Evolutionary conservation across 2,797 vertebrate species (phyloP), one percentile per base, ranked within the genome.

Genomic region (Hypotaenidia okinawae): DNA sequence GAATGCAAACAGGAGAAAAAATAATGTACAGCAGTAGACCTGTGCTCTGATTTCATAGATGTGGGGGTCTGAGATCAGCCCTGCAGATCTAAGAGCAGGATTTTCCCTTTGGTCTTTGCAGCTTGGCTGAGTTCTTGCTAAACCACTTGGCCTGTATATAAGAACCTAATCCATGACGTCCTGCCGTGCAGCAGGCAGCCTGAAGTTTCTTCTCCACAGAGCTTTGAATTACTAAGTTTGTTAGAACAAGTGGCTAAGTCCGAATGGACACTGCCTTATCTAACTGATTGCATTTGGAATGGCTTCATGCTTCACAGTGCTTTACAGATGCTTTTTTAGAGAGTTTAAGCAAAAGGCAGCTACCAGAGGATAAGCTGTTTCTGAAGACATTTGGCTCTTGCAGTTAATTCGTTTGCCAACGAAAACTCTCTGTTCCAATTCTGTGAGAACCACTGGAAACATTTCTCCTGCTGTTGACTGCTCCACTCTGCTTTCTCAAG

Each of bases 371-470:
- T 94, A 95, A 96, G 78, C 90, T 94, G 61, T 87, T 94, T 89
- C 92, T 96, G 80, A 93, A 96, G 93, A 89, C 51, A 49, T 89
- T 95, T 97, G 96, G 95, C 96, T 96, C 78, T 68, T 68, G 45
- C 21, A 84, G 62, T 30, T 43, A 66, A 89, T 79, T 69, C 24
- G 35, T 66, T 94, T 96, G 95, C 96, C 97, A 97, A 95, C 95
- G 81, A 95, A 96, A 95, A 94, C 81, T 84, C 58, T 49, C 37
- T 83, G 83, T 94, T 94, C 78, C 93, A 89, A 16, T 88, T 94
- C 89, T 87, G 12, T 89, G 91, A 95, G 96, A 96, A 94, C 58
- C 77, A 73, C 87, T 95, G 85, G 61, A 96, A 97, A 93, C 21
- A 85, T 73, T 93, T 92, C 73, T 91, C 83, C 89, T 91, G 89